Conservation (phyloP, 2,113 vertebrate species). For the Lepidothrix coronata region DNA sequence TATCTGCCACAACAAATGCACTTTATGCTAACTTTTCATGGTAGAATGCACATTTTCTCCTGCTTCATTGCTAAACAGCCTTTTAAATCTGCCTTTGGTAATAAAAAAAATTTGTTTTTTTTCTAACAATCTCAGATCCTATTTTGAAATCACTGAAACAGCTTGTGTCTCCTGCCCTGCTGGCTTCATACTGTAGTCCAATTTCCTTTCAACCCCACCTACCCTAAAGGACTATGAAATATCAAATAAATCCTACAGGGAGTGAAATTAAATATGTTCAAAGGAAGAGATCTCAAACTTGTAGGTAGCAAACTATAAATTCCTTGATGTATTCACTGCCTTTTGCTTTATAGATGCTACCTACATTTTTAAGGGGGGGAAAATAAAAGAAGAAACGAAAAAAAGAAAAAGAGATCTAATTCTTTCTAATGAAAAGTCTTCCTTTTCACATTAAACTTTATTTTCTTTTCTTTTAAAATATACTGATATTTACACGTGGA, state of each 20-base stretch:
- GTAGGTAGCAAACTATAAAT: not conserved
- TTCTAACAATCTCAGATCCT: not conserved
- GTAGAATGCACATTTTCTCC: not conserved
- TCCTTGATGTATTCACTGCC: not conserved
- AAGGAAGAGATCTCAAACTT: not conserved
- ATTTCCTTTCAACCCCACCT: not conserved
- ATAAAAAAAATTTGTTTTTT: not conserved
- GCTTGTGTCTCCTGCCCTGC: not conserved
- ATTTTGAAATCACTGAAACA: not conserved
- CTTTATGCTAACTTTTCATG: not conserved
- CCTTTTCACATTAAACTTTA: not conserved
- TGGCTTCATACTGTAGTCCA: not conserved
- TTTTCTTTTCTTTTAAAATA: not conserved
- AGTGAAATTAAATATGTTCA: not conserved
- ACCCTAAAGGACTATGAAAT: conserved; percentile 12
- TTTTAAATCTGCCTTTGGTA: not conserved
- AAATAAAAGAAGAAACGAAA: not conserved
- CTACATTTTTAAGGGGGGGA: not conserved
- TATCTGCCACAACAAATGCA: not conserved
- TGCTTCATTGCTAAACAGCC: not conserved
- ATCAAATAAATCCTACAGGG: not conserved
- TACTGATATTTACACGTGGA: not conserved
- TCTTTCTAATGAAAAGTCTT: not conserved
- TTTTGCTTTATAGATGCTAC: conserved; percentile 13
- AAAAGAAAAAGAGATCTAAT: not conserved